These are phyloP conservation scores for Chalcosyrphus nemorum DNA, from an alignment of 2,888 invertebrate species.

Conservation along the genomic window DNA sequence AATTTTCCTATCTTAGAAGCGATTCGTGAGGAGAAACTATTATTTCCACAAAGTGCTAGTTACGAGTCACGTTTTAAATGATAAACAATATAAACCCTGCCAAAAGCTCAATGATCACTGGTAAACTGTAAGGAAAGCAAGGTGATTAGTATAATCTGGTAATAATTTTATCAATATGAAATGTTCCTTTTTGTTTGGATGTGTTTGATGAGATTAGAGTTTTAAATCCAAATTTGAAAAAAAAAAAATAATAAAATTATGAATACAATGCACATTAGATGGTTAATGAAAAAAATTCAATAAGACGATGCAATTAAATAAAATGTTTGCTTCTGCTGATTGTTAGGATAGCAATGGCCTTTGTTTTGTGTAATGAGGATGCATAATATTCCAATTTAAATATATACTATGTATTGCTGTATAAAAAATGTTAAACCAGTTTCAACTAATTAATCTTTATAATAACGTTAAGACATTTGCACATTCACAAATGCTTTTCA, in stretches of 20 bases:
- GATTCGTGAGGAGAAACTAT: too few relatives aligned
- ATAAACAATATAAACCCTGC: too few relatives aligned
- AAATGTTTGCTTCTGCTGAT: background rate
- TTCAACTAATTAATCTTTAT: background rate
- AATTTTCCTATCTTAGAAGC: too few relatives aligned
- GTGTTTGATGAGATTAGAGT: background rate
- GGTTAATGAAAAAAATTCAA: background rate
- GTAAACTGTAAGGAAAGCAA: background rate
- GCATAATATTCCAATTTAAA: background rate
- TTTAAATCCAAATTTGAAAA: background rate
- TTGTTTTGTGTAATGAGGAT: background rate
- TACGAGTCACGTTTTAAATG: too few relatives aligned
- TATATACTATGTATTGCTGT: background rate
- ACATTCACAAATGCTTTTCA: slow-evolving; percentile 28
- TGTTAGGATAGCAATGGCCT: background rate
- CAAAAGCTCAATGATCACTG: too few relatives aligned
- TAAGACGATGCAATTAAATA: slow-evolving; percentile 1
- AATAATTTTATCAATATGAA: background rate
- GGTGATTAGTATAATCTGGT: background rate
- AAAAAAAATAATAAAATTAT: background rate
- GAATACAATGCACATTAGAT: background rate
- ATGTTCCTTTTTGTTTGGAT: background rate
- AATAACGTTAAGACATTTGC: slow-evolving; percentile 5
- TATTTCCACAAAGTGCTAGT: too few relatives aligned
- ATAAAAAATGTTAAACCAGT: background rate